These are phyloP conservation scores for Aratinga solstitialis DNA, from an alignment of 2,797 vertebrate species.

Conservation along the genomic window DNA sequence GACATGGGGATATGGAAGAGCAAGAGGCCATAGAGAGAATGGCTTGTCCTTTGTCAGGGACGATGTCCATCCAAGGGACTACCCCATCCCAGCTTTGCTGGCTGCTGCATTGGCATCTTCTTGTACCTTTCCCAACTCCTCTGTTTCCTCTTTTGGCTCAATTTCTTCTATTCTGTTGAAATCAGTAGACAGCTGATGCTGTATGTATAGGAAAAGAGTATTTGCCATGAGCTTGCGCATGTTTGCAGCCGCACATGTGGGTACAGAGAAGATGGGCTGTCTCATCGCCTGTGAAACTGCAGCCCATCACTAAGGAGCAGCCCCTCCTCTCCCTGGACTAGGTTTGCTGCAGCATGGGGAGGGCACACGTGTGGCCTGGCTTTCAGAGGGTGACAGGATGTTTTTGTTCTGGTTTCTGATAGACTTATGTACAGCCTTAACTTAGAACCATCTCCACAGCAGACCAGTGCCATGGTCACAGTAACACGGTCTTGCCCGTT, in stretches of 20 bases:
- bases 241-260: not conserved
- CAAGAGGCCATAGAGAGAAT: not conserved
- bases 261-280: not conserved
- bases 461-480: not conserved
- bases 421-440: not conserved
- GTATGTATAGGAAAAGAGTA: not conserved
- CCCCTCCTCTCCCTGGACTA: not conserved
- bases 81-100: not conserved
- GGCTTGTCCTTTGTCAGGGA: not conserved
- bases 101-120: not conserved
- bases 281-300: too few species aligned
- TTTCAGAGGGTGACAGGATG: not conserved
- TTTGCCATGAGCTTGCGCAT: accelerated
- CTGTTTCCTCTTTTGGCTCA: not conserved
- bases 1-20: not conserved
- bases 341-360: not conserved
- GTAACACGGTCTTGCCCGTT: not conserved
- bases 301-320: not conserved
- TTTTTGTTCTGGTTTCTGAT: not conserved
- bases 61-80: not conserved
- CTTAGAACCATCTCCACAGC: not conserved
- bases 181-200: not conserved
- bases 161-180: not conserved
- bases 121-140: not conserved
- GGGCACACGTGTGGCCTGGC: not conserved